phyloP scores from a whole-genome alignment of 2,888 invertebrate genomes.

The Eristalinus sepulchralis region DNA sequence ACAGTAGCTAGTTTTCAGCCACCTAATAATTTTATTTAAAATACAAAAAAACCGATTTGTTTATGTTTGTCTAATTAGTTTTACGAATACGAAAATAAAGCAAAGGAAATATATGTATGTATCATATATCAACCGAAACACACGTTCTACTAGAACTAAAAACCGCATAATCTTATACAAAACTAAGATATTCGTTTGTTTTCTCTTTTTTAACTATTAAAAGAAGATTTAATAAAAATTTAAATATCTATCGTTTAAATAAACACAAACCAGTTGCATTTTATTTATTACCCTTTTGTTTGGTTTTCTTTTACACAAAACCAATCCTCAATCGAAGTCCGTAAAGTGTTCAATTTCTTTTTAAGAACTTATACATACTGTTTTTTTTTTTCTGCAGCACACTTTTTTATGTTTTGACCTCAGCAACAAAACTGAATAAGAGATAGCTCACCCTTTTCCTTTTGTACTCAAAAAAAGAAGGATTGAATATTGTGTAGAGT shows the following conservation, averaged over 20 bases:
- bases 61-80: slow-evolving; percentile 18
- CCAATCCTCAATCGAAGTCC: background rate
- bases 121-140: background rate
- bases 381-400: background rate
- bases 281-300: slow-evolving; percentile 9
- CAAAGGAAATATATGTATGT: background rate
- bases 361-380: background rate
- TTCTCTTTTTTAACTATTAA: slow-evolving; percentile 29
- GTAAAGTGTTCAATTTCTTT: background rate
- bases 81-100: slow-evolving; percentile 6
- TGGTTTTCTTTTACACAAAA: background rate
- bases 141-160: slow-evolving; percentile 36
- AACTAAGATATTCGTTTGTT: slow-evolving; percentile 12
- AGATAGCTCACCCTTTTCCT: background rate
- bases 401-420: background rate
- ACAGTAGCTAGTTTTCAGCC: slow-evolving; percentile 12
- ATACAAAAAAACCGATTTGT: background rate
- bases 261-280: slow-evolving; percentile 25
- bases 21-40: slow-evolving; percentile 5
- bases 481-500: slow-evolving; percentile 11
- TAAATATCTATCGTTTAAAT: slow-evolving; percentile 50
- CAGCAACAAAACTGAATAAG: background rate
- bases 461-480: slow-evolving; percentile 1
- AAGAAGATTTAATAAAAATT: slow-evolving; percentile 38
- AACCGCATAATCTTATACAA: slow-evolving; percentile 35